phyloP scores from a whole-genome alignment of 2,113 vertebrate genomes.

The Cinclus mexicanus region DNA sequence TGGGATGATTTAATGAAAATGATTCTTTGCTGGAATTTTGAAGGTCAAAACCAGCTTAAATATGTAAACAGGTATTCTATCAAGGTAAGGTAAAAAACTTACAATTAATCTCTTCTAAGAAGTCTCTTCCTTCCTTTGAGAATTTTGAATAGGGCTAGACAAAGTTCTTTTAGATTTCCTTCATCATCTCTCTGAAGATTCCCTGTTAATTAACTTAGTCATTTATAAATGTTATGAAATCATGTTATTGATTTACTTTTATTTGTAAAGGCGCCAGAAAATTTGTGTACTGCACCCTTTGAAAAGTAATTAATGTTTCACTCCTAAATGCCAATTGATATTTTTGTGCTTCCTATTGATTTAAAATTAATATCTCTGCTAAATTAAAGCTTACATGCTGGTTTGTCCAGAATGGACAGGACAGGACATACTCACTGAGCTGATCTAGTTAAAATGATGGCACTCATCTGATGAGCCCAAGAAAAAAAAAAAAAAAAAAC shows the following conservation, averaged over 20 bases:
- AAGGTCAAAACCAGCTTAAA: constrained; percentile 21
- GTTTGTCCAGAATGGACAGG: background rate
- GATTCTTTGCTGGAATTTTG: constrained; percentile 12
- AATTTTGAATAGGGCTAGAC: background rate
- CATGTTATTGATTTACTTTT: constrained; percentile 7
- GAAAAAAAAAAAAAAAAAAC: background rate
- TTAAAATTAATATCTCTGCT: background rate
- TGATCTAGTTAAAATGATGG: background rate
- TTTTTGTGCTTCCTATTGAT: background rate
- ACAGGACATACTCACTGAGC: background rate
- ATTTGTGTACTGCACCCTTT: constrained; percentile 11
- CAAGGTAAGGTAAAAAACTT: background rate
- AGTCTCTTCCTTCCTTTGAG: background rate
- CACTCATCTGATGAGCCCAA: background rate
- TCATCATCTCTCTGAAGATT: constrained; percentile 51
- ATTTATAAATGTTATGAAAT: constrained; percentile 46
- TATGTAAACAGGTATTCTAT: constrained; percentile 8
- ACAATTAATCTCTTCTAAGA: constrained; percentile 7
- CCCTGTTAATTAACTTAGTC: constrained; percentile 52
- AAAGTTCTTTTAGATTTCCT: constrained; percentile 35
- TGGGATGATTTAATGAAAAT: constrained; percentile 34
- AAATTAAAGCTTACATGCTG: background rate
- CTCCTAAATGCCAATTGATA: constrained; percentile 7
- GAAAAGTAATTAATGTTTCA: constrained; percentile 46
- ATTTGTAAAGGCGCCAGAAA: constrained; percentile 38